Evolutionary conservation across 2,797 vertebrate genomes (phyloP).

Genomic region (Mus spretus): DNA sequence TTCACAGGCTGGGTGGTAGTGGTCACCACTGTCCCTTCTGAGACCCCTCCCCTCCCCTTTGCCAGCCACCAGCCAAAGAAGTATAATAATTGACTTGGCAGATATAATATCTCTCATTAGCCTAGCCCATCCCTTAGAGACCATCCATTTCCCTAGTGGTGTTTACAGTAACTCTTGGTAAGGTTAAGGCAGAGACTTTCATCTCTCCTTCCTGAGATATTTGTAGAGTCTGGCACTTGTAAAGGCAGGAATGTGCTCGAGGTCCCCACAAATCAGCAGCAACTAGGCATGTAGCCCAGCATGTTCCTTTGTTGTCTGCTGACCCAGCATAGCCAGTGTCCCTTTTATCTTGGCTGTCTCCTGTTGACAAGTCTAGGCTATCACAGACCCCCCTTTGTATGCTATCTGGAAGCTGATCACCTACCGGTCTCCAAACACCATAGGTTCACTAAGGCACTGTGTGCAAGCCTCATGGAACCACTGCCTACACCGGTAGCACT

Average conservation of each 20-base stretch:
- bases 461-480: slow-evolving; percentile 99
- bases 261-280: neutral
- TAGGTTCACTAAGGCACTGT: slow-evolving; percentile 95
- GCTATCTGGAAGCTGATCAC: slow-evolving; percentile 5
- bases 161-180: neutral
- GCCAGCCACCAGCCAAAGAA: neutral
- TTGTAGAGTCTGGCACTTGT: neutral
- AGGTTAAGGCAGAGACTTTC: neutral
- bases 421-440: slow-evolving; percentile 97
- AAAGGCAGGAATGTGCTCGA: neutral
- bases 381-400: neutral
- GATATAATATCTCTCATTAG: neutral
- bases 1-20: neutral
- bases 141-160: neutral
- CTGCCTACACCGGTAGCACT: slow-evolving; percentile 95
- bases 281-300: neutral
- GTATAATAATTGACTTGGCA: neutral
- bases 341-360: neutral
- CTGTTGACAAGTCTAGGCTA: neutral
- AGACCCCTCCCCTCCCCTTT: too few relatives aligned
- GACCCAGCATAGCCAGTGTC: neutral
- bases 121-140: neutral
- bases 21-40: neutral
- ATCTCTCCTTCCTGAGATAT: neutral
- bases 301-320: neutral